Conservation (phyloP, 2,113 vertebrate species). For the Otis tarda region DNA sequence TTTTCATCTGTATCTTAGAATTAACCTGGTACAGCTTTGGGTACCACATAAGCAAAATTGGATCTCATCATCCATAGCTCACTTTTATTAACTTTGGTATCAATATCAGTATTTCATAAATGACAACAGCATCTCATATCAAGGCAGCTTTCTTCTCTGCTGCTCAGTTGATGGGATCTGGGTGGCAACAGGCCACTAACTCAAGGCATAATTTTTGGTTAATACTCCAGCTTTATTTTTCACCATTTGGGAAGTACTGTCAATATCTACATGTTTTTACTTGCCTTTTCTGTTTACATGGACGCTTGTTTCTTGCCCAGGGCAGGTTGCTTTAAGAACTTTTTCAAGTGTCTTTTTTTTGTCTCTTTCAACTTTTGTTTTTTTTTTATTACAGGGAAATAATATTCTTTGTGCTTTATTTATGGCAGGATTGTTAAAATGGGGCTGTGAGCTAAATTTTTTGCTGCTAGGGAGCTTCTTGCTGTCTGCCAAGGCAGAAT, state of each 20-base stretch:
- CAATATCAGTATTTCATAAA: constrained; percentile 1
- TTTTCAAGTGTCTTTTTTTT: background rate
- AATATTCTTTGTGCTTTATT: background rate
- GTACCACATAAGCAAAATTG: background rate
- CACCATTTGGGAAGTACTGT: background rate
- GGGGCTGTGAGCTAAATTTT: background rate
- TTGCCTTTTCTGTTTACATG: background rate
- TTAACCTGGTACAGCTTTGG: background rate
- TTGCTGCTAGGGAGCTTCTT: background rate
- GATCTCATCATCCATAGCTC: constrained; percentile 22
- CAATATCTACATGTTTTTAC: background rate
- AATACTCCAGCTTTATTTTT: background rate
- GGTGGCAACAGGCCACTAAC: background rate
- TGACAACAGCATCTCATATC: background rate
- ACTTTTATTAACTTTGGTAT: constrained; percentile 41
- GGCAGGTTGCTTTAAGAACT: background rate
- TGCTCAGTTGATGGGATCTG: background rate
- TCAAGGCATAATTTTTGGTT: background rate
- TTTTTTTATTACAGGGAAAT: background rate
- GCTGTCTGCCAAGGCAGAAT: background rate
- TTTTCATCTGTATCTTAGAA: background rate
- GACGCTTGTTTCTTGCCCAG: background rate
- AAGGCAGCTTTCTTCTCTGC: background rate
- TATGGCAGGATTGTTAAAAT: background rate
- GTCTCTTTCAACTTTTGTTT: background rate